Conservation (phyloP, 2,113 vertebrate genomes). For the Meles meles region DNA sequence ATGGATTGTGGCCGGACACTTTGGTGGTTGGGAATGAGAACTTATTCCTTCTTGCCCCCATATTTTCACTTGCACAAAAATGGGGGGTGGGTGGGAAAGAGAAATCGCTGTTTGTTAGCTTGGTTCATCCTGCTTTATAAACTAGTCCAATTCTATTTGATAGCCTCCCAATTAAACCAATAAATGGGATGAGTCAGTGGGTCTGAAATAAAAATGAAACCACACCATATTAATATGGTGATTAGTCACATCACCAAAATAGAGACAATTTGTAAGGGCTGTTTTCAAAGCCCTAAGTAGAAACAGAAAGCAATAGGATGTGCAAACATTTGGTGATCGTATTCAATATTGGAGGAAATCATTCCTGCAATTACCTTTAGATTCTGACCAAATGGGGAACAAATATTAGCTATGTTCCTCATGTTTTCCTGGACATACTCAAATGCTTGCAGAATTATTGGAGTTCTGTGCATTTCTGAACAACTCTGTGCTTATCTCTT, state of each 20-base stretch:
- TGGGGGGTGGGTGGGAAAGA: no score
- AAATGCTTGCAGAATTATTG: background rate
- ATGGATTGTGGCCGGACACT: background rate
- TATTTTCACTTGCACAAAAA: conserved; percentile 41
- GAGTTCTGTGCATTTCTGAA: background rate
- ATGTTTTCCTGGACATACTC: conserved; percentile 35
- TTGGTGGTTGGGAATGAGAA: conserved; percentile 11
- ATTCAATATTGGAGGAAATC: conserved; percentile 27
- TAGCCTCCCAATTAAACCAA: background rate
- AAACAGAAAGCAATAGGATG: conserved; percentile 49
- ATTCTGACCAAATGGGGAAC: conserved; percentile 6
- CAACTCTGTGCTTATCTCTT: conserved; percentile 2
- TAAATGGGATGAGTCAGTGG: conserved; percentile 16
- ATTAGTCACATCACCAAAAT: conserved; percentile 39
- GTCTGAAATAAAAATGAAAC: conserved; percentile 30
- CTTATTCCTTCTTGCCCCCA: background rate
- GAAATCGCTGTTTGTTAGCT: background rate
- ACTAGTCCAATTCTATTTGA: background rate
- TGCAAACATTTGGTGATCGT: conserved; percentile 37
- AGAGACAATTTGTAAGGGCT: conserved; percentile 24
- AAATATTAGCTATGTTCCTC: conserved; percentile 47
- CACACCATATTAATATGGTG: background rate
- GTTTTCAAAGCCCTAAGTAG: conserved; percentile 35
- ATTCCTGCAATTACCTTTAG: conserved; percentile 47
- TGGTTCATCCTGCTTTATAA: conserved; percentile 35